Percentiles rank a stretch among this genome's conserved stretches.
Conservation (phyloP, 1,140 invertebrate species). For the Steinernema feltiae region DNA sequence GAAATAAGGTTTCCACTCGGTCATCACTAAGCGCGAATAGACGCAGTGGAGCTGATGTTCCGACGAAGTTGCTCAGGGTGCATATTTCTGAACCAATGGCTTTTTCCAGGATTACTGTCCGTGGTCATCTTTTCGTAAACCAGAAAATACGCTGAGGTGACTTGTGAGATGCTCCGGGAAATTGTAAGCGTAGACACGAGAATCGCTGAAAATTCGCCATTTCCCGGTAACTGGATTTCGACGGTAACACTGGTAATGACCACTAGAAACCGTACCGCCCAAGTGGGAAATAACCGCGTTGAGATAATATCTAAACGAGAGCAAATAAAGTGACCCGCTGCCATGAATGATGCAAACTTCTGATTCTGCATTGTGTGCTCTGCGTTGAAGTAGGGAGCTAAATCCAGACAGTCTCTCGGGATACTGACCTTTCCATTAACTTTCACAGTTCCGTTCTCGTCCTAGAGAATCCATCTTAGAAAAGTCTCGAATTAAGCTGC, state of each 20-base stretch:
- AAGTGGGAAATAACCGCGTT: neutral
- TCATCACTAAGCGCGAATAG: too few relatives aligned
- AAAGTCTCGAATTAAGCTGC: neutral
- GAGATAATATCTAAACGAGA: neutral
- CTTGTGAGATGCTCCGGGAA: neutral
- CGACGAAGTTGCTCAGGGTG: neutral
- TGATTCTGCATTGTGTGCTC: neutral
- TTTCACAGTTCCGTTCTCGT: neutral
- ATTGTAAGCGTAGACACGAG: neutral
- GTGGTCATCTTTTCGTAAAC: neutral
- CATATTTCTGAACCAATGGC: neutral
- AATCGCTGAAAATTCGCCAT: neutral
- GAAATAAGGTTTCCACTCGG: too few relatives aligned
- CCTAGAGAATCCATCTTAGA: neutral
- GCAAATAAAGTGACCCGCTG: too few relatives aligned
- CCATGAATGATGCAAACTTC: too few relatives aligned
- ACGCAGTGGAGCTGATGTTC: too few relatives aligned
- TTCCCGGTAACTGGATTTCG: neutral
- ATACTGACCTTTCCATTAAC: neutral
- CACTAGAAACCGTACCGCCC: neutral
- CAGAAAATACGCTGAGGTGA: neutral
- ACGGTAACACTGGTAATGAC: slow-evolving; percentile 5
- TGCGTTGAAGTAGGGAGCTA: neutral
- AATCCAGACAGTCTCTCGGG: neutral
- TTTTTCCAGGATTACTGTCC: neutral